These are phyloP conservation scores for Delphinapterus leucas DNA, from an alignment of 2,113 vertebrate species.

Conservation along the genomic window DNA sequence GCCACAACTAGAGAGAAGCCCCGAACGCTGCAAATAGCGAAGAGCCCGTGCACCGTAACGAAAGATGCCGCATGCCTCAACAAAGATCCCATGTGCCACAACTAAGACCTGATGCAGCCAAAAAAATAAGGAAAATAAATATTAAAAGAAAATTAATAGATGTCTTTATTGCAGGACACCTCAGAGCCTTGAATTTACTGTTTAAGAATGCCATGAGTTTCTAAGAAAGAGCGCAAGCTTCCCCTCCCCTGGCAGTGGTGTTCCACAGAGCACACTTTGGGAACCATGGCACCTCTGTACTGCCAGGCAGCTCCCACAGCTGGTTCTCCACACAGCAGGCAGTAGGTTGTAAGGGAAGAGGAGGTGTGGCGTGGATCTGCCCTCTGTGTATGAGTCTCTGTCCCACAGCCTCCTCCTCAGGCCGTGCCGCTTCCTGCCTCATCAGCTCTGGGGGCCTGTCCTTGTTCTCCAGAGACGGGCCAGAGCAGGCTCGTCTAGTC, in stretches of 20 bases:
- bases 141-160: not conserved
- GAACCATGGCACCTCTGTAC: accelerated
- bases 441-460: not conserved
- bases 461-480: not conserved
- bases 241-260: not conserved
- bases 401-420: not conserved
- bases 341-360: not conserved
- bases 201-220: not conserved
- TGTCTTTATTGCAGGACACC: not conserved
- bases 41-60: too few species aligned
- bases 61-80: too few species aligned
- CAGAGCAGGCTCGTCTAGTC: not conserved
- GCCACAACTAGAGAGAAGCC: too few species aligned
- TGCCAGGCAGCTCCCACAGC: not conserved
- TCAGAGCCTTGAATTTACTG: not conserved
- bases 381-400: not conserved
- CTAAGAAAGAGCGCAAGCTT: accelerated
- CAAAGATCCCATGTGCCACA: too few species aligned
- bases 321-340: not conserved
- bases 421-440: not conserved
- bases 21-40: too few species aligned
- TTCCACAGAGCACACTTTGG: not conserved
- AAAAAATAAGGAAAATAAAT: too few species aligned
- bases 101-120: too few species aligned
- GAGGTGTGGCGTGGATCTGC: accelerated